phyloP scores from a whole-genome alignment of 2,113 vertebrate species.

The Hyperopisus bebe region DNA sequence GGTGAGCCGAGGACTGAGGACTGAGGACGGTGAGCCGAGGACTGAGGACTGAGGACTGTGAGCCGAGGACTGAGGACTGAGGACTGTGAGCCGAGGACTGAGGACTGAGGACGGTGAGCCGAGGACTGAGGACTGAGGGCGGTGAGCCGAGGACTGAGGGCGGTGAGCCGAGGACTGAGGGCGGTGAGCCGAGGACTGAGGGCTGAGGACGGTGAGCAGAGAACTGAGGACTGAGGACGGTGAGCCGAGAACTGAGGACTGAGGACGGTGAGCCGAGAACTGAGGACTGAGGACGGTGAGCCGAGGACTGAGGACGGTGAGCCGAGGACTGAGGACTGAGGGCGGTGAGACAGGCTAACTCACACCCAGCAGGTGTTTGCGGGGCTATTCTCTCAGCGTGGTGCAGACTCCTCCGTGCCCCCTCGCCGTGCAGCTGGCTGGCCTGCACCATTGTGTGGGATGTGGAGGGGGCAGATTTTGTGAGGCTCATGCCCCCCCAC shows the following conservation, averaged over 20 bases:
- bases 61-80: too few relatives aligned
- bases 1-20: neutral
- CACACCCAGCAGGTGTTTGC: conserved; percentile 19
- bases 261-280: neutral
- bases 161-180: too few relatives aligned
- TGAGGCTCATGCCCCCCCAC: conserved; percentile 23
- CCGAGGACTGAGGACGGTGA: too few relatives aligned
- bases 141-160: too few relatives aligned
- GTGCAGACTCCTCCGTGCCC: neutral
- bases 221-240: neutral
- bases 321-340: too few relatives aligned
- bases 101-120: too few relatives aligned
- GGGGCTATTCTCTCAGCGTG: conserved; percentile 3
- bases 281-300: too few relatives aligned
- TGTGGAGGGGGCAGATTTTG: conserved; percentile 23
- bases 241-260: neutral
- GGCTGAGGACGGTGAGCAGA: neutral
- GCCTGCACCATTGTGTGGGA: conserved; percentile 33
- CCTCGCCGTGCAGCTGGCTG: conserved; percentile 36
- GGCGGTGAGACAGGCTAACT: neutral
- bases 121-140: neutral
- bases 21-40: neutral
- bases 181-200: neutral
- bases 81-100: neutral
- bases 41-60: too few relatives aligned